A percentile compares a stretch with the other conserved stretches of the same genome.
phyloP scores from a whole-genome alignment of 2,113 vertebrate genomes.

The Erythrocercus mccallii region DNA sequence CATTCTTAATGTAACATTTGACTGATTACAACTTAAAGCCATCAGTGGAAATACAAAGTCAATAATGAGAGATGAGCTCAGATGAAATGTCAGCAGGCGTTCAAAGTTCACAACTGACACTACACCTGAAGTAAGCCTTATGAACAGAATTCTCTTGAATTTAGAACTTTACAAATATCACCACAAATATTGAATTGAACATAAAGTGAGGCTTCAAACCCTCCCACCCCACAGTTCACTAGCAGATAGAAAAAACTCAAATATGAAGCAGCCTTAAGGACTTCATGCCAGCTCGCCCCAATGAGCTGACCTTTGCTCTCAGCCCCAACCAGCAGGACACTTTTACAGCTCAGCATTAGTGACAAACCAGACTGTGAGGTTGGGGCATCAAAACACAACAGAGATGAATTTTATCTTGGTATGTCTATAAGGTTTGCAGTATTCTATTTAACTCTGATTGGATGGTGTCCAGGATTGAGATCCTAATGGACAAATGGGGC shows the following conservation, averaged over 20 bases:
- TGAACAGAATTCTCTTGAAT: not conserved
- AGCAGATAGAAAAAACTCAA: not conserved
- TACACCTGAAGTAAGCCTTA: not conserved
- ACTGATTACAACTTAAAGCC: not conserved
- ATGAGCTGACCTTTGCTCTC: not conserved
- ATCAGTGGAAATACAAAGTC: not conserved
- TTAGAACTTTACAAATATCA: not conserved
- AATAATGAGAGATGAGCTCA: not conserved
- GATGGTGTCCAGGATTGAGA: not conserved
- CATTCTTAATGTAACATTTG: not conserved
- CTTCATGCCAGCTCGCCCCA: not conserved
- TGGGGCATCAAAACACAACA: not conserved
- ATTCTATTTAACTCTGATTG: not conserved
- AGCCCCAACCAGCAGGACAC: not conserved
- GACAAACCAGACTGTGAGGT: fast-evolving
- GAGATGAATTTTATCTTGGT: not conserved
- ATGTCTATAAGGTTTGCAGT: not conserved
- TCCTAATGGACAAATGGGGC: not conserved
- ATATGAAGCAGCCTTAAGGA: not conserved
- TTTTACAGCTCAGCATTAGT: not conserved
- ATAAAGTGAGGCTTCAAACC: not conserved
- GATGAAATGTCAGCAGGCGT: not conserved
- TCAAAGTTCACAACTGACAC: not conserved
- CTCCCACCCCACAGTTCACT: not conserved
- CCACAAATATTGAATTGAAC: not conserved